phyloP scores from a whole-genome alignment of 2,888 invertebrate species.

The Agriopis marginaria region DNA sequence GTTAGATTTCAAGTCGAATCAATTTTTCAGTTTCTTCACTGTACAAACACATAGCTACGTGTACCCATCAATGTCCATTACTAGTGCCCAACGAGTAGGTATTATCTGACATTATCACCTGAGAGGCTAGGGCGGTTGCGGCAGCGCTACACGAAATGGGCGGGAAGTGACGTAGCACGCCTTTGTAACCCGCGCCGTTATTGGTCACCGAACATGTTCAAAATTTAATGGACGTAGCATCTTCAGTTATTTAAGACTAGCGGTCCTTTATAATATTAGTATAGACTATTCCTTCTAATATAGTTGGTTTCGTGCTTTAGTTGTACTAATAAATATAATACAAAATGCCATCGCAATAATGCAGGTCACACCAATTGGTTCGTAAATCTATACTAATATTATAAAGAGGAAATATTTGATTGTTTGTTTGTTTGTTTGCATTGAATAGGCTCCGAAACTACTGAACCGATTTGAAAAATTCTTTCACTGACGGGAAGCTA shows the following conservation, averaged over 20 bases:
- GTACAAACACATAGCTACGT: background rate
- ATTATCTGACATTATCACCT: conserved; percentile 9
- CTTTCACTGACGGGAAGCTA: too few relatives aligned
- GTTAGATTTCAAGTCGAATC: too few relatives aligned
- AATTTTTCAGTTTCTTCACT: background rate
- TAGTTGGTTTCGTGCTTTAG: background rate
- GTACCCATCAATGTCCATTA: background rate
- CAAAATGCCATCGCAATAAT: too few relatives aligned
- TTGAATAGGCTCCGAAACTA: too few relatives aligned
- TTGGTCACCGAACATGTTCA: conserved; percentile 5
- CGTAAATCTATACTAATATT: too few relatives aligned
- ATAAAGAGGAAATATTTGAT: too few relatives aligned
- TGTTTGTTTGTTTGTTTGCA: too few relatives aligned
- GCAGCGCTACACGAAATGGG: conserved; percentile 17
- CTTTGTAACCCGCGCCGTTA: conserved; percentile 1
- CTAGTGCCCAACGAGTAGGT: background rate
- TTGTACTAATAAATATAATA: too few relatives aligned
- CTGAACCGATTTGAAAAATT: too few relatives aligned
- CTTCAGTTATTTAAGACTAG: conserved; percentile 8
- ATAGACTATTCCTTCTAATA: background rate
- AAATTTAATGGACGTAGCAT: background rate
- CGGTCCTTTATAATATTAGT: too few relatives aligned
- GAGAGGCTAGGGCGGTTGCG: background rate
- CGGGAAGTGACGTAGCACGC: conserved; percentile 15
- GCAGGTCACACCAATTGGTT: too few relatives aligned